phyloP scores from a whole-genome alignment of 2,113 vertebrate species.

The Colossoma macropomum region DNA sequence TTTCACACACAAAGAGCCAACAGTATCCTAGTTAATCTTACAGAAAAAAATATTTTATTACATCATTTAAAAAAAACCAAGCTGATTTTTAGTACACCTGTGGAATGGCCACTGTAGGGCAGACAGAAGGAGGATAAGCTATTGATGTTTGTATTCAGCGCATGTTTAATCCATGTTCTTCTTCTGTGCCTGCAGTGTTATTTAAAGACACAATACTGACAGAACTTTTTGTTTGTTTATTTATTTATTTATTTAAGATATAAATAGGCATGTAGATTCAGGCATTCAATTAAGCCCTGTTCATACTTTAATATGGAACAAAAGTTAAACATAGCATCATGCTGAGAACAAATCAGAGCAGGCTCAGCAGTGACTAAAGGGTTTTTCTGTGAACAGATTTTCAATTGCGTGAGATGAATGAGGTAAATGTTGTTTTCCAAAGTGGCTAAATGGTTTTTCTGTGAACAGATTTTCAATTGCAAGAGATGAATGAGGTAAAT shows the following conservation, averaged over 20 bases:
- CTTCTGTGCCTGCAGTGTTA: too few relatives aligned
- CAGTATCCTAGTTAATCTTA: too few relatives aligned
- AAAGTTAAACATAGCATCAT: background rate
- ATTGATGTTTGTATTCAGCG: background rate
- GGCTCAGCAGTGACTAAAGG: background rate
- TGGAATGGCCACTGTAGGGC: too few relatives aligned
- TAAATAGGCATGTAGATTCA: too few relatives aligned
- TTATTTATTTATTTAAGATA: background rate
- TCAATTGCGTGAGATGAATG: constrained; percentile 3
- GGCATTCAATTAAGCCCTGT: background rate
- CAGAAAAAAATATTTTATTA: too few relatives aligned
- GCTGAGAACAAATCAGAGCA: background rate
- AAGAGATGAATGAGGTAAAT: constrained; percentile 4
- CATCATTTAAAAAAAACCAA: too few relatives aligned
- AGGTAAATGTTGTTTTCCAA: constrained; percentile 3
- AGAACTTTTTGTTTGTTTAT: background rate
- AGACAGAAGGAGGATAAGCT: too few relatives aligned
- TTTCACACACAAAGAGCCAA: too few relatives aligned
- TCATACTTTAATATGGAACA: background rate
- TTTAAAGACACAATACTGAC: background rate
- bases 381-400: background rate
- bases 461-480: background rate
- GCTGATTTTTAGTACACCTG: too few relatives aligned
- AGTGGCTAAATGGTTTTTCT: background rate
- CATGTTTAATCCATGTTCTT: background rate